Evolutionary conservation across 2,888 invertebrate genomes (phyloP).

Genomic region (Leptinotarsa tumamoca): DNA sequence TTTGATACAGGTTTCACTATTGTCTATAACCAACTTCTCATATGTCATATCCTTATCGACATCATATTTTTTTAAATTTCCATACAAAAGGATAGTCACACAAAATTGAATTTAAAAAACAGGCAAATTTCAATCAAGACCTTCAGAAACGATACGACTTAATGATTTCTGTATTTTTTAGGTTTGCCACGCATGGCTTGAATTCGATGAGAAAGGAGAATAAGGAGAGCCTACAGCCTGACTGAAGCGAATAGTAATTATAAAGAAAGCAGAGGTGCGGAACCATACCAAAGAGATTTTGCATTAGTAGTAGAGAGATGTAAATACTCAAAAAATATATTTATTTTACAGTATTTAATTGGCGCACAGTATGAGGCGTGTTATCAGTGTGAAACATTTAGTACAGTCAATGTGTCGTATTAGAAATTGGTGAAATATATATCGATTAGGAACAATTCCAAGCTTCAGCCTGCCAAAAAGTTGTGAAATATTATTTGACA

Average conservation of each 20-base stretch:
- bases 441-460: neutral
- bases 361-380: constrained; percentile 40
- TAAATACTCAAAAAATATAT: constrained; percentile 51
- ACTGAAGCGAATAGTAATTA: constrained; percentile 21
- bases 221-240: constrained; percentile 14
- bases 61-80: too few relatives aligned
- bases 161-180: neutral
- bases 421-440: constrained; percentile 4
- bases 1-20: too few relatives aligned
- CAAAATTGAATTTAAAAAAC: neutral
- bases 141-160: neutral
- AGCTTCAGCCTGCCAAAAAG: constrained; percentile 16
- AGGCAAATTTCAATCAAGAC: neutral
- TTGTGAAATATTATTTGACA: neutral
- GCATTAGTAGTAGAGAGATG: constrained; percentile 51
- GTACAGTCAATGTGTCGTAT: constrained; percentile 27
- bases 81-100: too few relatives aligned
- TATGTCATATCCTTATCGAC: too few relatives aligned
- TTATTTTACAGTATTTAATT: constrained; percentile 25
- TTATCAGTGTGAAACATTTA: constrained; percentile 40
- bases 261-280: constrained; percentile 37
- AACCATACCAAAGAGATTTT: constrained; percentile 56
- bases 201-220: constrained; percentile 16
- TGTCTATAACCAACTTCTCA: too few relatives aligned
- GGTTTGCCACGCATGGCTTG: neutral